Conservation (phyloP, 2,113 vertebrate species). For the Cyanoderma ruficeps region DNA sequence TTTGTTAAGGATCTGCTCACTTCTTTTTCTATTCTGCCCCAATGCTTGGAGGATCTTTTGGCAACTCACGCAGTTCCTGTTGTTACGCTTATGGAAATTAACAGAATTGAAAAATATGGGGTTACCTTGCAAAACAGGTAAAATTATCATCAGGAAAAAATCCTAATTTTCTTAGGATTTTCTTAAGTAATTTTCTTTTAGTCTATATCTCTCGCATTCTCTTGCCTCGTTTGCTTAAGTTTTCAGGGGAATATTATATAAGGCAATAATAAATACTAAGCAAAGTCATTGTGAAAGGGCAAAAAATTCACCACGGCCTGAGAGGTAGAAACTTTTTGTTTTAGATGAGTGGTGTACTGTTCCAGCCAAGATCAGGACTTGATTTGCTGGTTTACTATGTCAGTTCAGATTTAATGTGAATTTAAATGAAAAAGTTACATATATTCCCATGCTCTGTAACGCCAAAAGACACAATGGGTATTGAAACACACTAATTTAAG, state of each 20-base stretch:
- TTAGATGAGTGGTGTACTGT: neutral
- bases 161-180: no score
- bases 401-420: neutral
- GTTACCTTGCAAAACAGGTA: conserved; percentile 56
- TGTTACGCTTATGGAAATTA: conserved; percentile 43
- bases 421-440: neutral
- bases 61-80: conserved; percentile 22
- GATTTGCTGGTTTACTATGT: neutral
- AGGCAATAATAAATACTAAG: neutral
- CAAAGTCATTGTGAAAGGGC: neutral
- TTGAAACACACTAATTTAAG: neutral
- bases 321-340: neutral
- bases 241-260: neutral
- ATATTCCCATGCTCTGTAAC: neutral
- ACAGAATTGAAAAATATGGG: conserved; percentile 54
- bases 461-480: neutral
- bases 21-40: conserved; percentile 54
- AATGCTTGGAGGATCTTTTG: conserved; percentile 35
- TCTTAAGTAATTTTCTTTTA: neutral
- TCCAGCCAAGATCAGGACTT: neutral
- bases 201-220: neutral
- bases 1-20: conserved; percentile 66
- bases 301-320: neutral
- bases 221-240: neutral
- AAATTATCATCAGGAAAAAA: conserved; percentile 27